phyloP scores from a whole-genome alignment of 2,797 vertebrate genomes.

The Lacerta viridis region DNA sequence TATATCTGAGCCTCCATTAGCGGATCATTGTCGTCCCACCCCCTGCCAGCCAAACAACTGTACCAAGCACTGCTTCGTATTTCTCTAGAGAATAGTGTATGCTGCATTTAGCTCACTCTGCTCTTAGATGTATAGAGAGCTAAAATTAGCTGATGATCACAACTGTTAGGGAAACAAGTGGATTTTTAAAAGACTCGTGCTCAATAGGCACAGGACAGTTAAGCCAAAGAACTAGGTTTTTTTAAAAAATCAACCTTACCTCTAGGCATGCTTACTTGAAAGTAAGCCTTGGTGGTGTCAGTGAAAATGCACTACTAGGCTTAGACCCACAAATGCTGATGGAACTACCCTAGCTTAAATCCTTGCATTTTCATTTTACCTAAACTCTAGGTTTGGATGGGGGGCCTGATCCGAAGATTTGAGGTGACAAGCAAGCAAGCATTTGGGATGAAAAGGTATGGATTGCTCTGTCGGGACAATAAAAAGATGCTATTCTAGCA shows the following conservation, averaged over 20 bases:
- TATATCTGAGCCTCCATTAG: rapidly evolving
- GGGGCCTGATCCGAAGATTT: not conserved
- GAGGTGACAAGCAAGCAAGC: not conserved
- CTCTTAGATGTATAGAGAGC: not conserved
- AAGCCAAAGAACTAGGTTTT: not conserved
- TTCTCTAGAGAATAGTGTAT: not conserved
- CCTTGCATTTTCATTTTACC: not conserved
- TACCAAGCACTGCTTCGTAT: not conserved
- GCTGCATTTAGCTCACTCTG: not conserved
- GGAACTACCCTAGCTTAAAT: not conserved
- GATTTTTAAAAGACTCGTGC: not conserved
- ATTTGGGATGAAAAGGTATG: not conserved
- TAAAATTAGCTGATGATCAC: conserved; percentile 4
- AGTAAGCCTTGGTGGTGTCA: too few species aligned
- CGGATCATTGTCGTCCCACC: not conserved
- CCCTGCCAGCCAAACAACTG: rapidly evolving
- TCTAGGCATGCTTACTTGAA: not conserved
- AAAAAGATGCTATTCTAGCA: not conserved
- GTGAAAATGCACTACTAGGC: not conserved
- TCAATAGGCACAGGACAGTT: too few species aligned
- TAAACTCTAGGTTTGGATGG: not conserved
- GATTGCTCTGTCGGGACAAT: not conserved
- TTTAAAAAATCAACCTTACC: too few species aligned
- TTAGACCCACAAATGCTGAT: not conserved
- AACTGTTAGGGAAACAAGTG: conserved; percentile 2